Evolutionary conservation across 2,797 vertebrate species (phyloP).

Genomic region (Cygnus olor): DNA sequence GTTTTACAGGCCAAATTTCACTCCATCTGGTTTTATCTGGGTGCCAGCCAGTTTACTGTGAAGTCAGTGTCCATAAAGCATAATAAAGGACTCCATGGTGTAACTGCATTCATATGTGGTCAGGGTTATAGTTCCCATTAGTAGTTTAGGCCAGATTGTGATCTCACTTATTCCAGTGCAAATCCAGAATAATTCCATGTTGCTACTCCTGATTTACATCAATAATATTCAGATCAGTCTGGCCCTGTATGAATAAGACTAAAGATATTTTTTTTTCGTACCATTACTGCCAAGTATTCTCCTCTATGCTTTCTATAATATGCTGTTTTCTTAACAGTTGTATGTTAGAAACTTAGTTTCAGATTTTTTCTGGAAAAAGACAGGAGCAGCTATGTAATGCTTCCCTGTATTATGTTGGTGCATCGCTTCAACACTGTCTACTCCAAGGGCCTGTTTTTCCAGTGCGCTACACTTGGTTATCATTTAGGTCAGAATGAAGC

Average conservation of each 20-base stretch:
- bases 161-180: conserved; percentile 66
- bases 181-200: conserved; percentile 51
- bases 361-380: conserved; percentile 35
- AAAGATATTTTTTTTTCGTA: not conserved
- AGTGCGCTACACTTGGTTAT: not conserved
- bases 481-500: not conserved
- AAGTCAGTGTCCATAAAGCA: conserved; percentile 61
- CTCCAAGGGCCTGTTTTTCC: not conserved
- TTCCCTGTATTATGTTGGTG: not conserved
- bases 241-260: conserved; percentile 10
- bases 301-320: not conserved
- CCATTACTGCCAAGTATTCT: conserved; percentile 8
- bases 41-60: conserved; percentile 43
- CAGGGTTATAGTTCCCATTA: conserved; percentile 44
- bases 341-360: conserved; percentile 20
- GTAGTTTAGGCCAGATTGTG: conserved; percentile 54
- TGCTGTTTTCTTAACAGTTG: conserved; percentile 22
- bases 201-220: conserved; percentile 29
- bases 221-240: conserved; percentile 23
- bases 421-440: not conserved
- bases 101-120: conserved; percentile 36
- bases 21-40: conserved; percentile 43
- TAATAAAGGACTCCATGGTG: conserved; percentile 43
- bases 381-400: not conserved
- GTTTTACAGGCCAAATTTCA: conserved; percentile 44